Evolutionary conservation across 2,888 invertebrate species (phyloP).

Genomic region (Drosophila gaucha): DNA sequence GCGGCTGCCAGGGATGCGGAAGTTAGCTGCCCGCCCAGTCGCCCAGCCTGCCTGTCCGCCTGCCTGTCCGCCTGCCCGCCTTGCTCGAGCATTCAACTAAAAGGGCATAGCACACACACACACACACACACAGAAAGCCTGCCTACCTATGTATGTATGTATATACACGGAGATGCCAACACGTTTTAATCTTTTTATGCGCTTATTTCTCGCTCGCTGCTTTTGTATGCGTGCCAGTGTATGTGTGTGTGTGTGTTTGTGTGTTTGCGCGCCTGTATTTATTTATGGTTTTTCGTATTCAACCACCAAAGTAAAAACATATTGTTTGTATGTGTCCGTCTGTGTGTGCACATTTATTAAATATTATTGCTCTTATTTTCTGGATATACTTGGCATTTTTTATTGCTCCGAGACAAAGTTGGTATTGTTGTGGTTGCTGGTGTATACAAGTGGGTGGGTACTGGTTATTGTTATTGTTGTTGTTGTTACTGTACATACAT

Average conservation of each 20-base stretch:
- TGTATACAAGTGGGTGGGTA: slow-evolving; percentile 56
- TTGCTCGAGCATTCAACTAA: slow-evolving; percentile 72
- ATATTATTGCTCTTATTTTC: slow-evolving; percentile 77
- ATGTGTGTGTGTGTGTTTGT: slow-evolving; percentile 21
- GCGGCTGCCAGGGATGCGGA: slow-evolving; percentile 33
- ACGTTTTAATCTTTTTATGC: slow-evolving; percentile 66
- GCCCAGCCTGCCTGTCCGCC: slow-evolving; percentile 1
- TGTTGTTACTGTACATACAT: slow-evolving; percentile 18
- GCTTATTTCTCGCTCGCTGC: slow-evolving; percentile 40
- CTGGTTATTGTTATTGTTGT: slow-evolving; percentile 23
- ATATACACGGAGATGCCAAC: slow-evolving; percentile 54
- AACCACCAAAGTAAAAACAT: slow-evolving; percentile 72
- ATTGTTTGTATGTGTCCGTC: slow-evolving; percentile 33
- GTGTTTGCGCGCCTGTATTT: slow-evolving; percentile 55
- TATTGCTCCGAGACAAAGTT: slow-evolving; percentile 67
- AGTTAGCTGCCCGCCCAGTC: slow-evolving; percentile 53
- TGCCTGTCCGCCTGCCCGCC: slow-evolving; percentile 22
- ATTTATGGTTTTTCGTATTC: slow-evolving; percentile 80
- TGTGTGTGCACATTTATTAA: slow-evolving; percentile 79
- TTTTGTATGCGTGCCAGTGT: slow-evolving; percentile 10
- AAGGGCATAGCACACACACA: slow-evolving; percentile 61
- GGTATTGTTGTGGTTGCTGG: slow-evolving; percentile 50
- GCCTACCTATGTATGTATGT: slow-evolving; percentile 54
- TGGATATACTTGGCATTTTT: slow-evolving; percentile 71
- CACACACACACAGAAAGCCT: slow-evolving; percentile 40